A percentile compares a stretch with the other conserved stretches of the same genome.
Evolutionary conservation across 2,888 invertebrate species (phyloP).

Genomic region (Clostera curtula): DNA sequence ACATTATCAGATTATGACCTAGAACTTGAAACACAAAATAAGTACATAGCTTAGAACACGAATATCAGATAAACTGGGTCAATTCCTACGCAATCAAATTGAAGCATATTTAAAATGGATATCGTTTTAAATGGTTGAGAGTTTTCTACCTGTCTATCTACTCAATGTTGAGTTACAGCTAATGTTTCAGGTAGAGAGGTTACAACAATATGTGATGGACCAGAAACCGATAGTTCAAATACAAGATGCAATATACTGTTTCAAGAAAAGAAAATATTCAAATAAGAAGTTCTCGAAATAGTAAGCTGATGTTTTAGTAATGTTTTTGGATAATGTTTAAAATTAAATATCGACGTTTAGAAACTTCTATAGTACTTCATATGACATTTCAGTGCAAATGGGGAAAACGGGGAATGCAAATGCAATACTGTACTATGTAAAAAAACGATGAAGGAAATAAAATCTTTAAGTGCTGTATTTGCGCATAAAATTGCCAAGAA

Average conservation of each 20-base stretch:
- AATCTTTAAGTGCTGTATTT: constrained; percentile 35
- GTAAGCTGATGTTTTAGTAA: too few relatives aligned
- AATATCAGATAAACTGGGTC: too few relatives aligned
- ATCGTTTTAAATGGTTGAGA: too few relatives aligned
- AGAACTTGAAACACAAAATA: too few relatives aligned
- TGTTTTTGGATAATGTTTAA: too few relatives aligned
- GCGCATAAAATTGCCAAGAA: constrained; percentile 36
- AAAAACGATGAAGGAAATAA: constrained; percentile 17
- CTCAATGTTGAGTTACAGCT: too few relatives aligned
- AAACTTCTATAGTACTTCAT: not conserved
- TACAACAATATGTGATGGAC: constrained; percentile 45
- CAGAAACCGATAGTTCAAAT: constrained; percentile 43
- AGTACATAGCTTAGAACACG: too few relatives aligned
- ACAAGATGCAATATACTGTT: constrained; percentile 48
- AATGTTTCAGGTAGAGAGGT: constrained; percentile 40
- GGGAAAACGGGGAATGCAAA: constrained; percentile 1
- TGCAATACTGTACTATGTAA: constrained; percentile 9
- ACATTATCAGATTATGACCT: too few relatives aligned
- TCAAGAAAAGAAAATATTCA: constrained; percentile 28
- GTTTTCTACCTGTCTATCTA: too few relatives aligned
- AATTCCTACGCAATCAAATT: too few relatives aligned
- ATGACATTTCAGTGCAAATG: constrained; percentile 4
- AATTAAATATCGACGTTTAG: not conserved
- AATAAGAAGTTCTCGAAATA: constrained; percentile 21
- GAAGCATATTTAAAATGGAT: too few relatives aligned